Conservation (phyloP, 2,888 invertebrate species). For the Ormyrus rosae region DNA sequence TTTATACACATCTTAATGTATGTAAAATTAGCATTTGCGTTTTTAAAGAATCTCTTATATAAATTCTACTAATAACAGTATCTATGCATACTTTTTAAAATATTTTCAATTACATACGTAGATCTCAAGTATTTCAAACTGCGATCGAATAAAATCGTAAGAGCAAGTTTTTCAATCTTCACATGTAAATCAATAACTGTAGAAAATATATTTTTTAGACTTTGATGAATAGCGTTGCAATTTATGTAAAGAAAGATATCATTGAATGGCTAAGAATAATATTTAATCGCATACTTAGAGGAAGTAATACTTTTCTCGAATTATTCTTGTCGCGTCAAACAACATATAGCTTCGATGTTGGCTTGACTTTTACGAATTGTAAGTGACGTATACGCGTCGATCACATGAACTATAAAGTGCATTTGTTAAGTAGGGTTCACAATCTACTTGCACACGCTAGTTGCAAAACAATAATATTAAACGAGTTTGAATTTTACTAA, state of each 20-base stretch:
- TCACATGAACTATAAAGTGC: slow-evolving; percentile 32
- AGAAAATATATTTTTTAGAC: slow-evolving; percentile 57
- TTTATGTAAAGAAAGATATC: slow-evolving; percentile 2
- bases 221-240: slow-evolving; percentile 40
- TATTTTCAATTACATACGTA: slow-evolving; percentile 49
- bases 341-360: slow-evolving; percentile 17
- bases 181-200: slow-evolving; percentile 33
- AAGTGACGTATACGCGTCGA: slow-evolving; percentile 4
- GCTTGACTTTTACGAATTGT: slow-evolving; percentile 27
- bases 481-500: slow-evolving; percentile 22
- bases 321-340: slow-evolving; percentile 16
- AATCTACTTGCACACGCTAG: slow-evolving; percentile 16
- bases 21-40: slow-evolving; percentile 26
- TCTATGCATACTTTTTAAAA: slow-evolving; percentile 35
- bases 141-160: slow-evolving; percentile 44
- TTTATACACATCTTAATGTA: slow-evolving; percentile 12
- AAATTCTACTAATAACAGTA: slow-evolving; percentile 17
- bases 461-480: slow-evolving; percentile 31
- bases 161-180: slow-evolving; percentile 44
- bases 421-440: slow-evolving; percentile 41
- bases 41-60: slow-evolving; percentile 40
- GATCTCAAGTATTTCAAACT: slow-evolving; percentile 53
- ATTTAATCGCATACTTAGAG: slow-evolving; percentile 38
- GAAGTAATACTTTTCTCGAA: slow-evolving; percentile 32
- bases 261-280: slow-evolving; percentile 26